Conservation (phyloP, 2,797 vertebrate genomes). For the Tragelaphus eurycerus region DNA sequence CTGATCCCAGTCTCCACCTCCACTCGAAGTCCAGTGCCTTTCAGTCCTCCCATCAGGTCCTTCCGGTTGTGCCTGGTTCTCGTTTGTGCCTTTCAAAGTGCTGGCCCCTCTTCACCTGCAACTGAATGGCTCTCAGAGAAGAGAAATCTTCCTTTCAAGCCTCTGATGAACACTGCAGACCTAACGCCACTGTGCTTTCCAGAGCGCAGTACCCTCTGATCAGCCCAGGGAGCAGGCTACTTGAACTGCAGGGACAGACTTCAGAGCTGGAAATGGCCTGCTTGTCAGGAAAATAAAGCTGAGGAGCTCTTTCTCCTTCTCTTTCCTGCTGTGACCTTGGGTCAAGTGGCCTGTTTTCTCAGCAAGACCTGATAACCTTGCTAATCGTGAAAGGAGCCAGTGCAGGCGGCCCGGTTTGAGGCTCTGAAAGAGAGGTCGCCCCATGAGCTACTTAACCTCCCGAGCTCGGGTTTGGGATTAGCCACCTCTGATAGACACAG, state of each 20-base stretch:
- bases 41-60: not conserved
- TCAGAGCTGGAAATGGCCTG: not conserved
- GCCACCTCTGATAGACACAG: not conserved
- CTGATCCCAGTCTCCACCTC: not conserved
- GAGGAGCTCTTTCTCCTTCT: constrained; percentile 12
- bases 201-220: not conserved
- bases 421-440: not conserved
- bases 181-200: not conserved
- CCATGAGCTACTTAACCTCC: not conserved
- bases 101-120: not conserved
- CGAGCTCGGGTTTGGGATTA: not conserved
- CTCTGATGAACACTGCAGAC: not conserved
- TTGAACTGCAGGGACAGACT: not conserved
- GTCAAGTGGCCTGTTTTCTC: constrained; percentile 46
- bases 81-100: not conserved
- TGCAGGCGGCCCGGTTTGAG: not conserved
- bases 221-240: not conserved
- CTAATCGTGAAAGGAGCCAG: not conserved
- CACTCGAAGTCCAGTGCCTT: not conserved
- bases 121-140: constrained; percentile 18
- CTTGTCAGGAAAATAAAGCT: constrained; percentile 27
- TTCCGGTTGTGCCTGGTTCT: not conserved
- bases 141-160: not conserved
- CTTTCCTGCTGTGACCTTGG: constrained; percentile 43
- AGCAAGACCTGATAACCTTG: constrained; percentile 22